Evolutionary conservation across 2,888 invertebrate species (phyloP).

Genomic region (Prosopocoilus inquinatus): DNA sequence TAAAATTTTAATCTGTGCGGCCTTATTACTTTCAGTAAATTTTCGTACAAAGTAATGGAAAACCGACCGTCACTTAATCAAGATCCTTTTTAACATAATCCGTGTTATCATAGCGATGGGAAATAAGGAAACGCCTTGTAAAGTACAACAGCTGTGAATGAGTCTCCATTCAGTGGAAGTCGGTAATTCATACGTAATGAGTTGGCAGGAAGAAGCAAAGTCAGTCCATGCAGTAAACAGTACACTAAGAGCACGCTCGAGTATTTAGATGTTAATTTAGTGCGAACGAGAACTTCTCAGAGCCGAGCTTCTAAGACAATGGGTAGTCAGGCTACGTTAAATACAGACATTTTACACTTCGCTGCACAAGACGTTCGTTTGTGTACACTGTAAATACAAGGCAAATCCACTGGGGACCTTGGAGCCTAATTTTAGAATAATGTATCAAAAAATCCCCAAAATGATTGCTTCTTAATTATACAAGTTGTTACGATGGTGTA

Average conservation of each 20-base stretch:
- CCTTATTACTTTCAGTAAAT: no score
- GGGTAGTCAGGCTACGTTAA: constrained; percentile 49
- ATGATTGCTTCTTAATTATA: no score
- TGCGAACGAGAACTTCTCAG: constrained; percentile 47
- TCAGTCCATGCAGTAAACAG: constrained; percentile 26
- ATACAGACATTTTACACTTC: constrained; percentile 52
- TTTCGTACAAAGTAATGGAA: no score
- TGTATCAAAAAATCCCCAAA: no score
- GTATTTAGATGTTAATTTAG: constrained; percentile 50
- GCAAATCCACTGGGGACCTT: no score
- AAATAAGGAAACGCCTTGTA: constrained; percentile 3
- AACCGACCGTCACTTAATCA: no score
- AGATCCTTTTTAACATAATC: not conserved
- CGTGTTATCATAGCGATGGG: not conserved
- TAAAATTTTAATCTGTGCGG: no score
- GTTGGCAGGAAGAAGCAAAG: constrained; percentile 26
- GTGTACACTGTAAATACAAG: constrained; percentile 9
- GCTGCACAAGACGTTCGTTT: constrained; percentile 37
- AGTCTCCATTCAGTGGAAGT: constrained; percentile 2
- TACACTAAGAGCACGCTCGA: constrained; percentile 20
- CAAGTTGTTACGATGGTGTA: no score
- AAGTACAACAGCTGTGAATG: constrained; percentile 8
- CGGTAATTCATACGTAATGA: constrained; percentile 26
- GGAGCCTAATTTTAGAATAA: no score
- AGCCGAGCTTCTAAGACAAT: constrained; percentile 43